A percentile compares a stretch with the other conserved stretches of the same genome.
Conservation (phyloP, 2,888 invertebrate genomes). For the Tromatobia lineatoria region DNA sequence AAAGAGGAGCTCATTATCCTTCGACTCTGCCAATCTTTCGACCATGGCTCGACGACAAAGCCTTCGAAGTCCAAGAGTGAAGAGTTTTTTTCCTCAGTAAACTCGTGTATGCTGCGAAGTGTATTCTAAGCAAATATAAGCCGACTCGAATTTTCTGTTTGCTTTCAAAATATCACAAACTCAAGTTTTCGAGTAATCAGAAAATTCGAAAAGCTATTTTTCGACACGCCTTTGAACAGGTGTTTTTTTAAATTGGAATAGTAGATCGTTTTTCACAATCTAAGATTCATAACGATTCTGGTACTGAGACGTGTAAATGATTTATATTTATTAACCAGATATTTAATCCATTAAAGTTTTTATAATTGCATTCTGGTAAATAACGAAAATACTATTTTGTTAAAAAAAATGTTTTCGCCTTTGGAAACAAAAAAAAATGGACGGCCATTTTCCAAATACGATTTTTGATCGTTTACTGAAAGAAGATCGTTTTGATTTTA, state of each 20-base stretch:
- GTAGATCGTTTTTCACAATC: background rate
- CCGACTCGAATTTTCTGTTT: background rate
- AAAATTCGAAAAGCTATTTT: background rate
- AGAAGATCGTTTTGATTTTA: no score
- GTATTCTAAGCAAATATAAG: background rate
- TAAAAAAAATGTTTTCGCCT: no score
- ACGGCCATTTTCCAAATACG: background rate
- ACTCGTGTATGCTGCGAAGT: background rate
- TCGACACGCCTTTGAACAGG: background rate
- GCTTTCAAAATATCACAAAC: background rate
- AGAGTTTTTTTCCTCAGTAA: background rate
- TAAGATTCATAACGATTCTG: background rate
- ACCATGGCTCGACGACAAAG: slow-evolving; percentile 94
- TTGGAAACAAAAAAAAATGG: no score
- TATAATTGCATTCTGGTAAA: background rate
- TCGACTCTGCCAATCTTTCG: slow-evolving; percentile 96
- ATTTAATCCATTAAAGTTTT: slow-evolving; percentile 7
- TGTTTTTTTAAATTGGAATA: background rate
- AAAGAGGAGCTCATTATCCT: slow-evolving; percentile 96
- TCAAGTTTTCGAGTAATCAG: background rate
- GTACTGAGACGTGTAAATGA: slow-evolving; percentile 27
- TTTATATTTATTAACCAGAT: slow-evolving; percentile 46
- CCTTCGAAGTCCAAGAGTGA: slow-evolving; percentile 85
- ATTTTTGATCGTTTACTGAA: no score
- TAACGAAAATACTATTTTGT: no score